phyloP scores from a whole-genome alignment of 2,797 vertebrate genomes.

The Urosaurus nigricauda region DNA sequence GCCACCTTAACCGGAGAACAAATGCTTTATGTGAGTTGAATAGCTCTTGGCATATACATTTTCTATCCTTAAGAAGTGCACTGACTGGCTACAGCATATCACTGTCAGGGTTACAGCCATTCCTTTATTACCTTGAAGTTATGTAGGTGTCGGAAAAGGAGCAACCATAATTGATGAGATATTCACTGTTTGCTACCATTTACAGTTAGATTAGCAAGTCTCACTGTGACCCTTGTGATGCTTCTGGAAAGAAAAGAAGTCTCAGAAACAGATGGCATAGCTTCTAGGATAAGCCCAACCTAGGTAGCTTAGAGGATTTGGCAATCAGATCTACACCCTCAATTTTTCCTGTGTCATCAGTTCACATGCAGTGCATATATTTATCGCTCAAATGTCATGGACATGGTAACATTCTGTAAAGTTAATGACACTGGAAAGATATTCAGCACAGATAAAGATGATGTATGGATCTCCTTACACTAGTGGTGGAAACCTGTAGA shows the following conservation, averaged over 20 bases:
- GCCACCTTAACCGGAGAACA: background rate
- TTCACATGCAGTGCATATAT: slow-evolving; percentile 1
- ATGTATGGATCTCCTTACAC: background rate
- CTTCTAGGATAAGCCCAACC: background rate
- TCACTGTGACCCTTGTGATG: background rate
- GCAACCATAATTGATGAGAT: background rate
- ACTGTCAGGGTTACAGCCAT: background rate
- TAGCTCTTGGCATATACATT: background rate
- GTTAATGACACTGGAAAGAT: background rate
- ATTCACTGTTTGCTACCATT: background rate
- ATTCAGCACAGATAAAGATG: too few species aligned
- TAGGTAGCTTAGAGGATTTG: slow-evolving; percentile 12
- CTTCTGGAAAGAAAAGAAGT: background rate
- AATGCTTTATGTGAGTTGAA: background rate
- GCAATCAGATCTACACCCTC: slow-evolving; percentile 1
- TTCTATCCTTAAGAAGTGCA: background rate
- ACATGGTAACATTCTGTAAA: background rate
- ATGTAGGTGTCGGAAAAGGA: background rate
- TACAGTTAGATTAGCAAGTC: background rate
- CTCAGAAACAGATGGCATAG: background rate
- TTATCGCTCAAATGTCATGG: background rate
- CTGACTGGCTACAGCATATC: background rate
- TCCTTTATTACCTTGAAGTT: background rate
- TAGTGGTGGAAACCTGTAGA: background rate
- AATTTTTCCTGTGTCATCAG: background rate